Evolutionary conservation across 2,888 invertebrate genomes (phyloP).

Genomic region (Drosophila imparisetae): DNA sequence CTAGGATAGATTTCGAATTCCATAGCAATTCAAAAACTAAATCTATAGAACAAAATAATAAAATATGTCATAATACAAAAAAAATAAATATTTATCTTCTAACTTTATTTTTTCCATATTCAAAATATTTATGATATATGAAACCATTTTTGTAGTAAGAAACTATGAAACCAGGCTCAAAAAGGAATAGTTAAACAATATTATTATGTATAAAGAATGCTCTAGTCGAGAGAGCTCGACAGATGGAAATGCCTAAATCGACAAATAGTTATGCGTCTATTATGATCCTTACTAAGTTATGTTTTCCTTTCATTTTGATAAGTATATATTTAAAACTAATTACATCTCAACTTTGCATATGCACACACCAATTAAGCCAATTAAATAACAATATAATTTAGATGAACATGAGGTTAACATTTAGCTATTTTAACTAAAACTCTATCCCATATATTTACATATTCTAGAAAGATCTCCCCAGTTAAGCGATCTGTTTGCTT

Average conservation of each 20-base stretch:
- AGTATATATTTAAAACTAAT: background rate
- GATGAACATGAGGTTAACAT: background rate
- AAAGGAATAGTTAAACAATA: background rate
- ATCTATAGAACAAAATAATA: background rate
- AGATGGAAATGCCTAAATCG: background rate
- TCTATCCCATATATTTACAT: background rate
- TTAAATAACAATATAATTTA: background rate
- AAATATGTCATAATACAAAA: background rate
- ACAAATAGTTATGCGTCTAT: background rate
- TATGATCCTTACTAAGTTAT: background rate
- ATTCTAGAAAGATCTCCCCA: background rate
- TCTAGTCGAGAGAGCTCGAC: background rate
- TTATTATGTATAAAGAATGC: background rate
- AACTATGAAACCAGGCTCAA: too few species aligned
- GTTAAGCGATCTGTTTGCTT: conserved; percentile 42
- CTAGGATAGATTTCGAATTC: background rate
- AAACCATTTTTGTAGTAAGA: background rate
- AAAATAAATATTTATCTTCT: background rate
- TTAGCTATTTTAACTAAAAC: background rate
- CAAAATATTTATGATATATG: background rate
- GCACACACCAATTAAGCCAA: background rate
- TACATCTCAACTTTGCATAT: background rate
- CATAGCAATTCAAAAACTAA: background rate
- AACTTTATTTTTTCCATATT: background rate
- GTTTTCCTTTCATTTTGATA: too few species aligned